Evolutionary conservation across 2,797 vertebrate genomes (phyloP).

Genomic region (Myripristis murdjan): DNA sequence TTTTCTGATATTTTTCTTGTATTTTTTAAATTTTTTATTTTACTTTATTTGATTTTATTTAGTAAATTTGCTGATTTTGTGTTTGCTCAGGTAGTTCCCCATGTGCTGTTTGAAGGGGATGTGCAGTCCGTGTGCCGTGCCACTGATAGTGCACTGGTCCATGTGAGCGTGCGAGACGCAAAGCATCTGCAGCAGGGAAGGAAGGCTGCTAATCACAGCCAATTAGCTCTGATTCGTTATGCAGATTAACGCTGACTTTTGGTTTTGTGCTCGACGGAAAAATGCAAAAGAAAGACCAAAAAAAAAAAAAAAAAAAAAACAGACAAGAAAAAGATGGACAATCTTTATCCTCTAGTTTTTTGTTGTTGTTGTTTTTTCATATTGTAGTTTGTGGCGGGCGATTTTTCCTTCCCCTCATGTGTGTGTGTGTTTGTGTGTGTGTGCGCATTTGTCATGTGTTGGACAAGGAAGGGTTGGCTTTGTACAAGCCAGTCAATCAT

Average conservation of each 20-base stretch:
- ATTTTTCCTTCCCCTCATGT: not conserved
- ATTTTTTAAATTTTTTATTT: too few species aligned
- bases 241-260: constrained; percentile 26
- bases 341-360: not conserved
- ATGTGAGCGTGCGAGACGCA: not conserved
- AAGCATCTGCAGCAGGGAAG: constrained; percentile 26
- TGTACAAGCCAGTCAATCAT: constrained; percentile 55
- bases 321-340: not conserved
- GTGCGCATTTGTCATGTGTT: constrained; percentile 28
- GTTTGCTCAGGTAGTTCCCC: too few species aligned
- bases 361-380: not conserved
- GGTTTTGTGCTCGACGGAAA: constrained; percentile 12
- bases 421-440: constrained; percentile 10
- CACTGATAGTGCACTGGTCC: not conserved
- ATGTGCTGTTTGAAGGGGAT: too few species aligned
- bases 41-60: too few species aligned
- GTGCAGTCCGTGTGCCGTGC: too few species aligned
- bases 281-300: constrained; percentile 1
- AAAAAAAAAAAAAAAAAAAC: not conserved
- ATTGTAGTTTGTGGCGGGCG: not conserved
- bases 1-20: too few species aligned
- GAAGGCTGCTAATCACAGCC: not conserved
- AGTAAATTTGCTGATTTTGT: too few species aligned
- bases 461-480: constrained; percentile 21
- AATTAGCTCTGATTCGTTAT: constrained; percentile 26